Percentiles rank a stretch among this genome's conserved stretches.
Evolutionary conservation across 1,140 invertebrate species (phyloP).

Genomic region (Sycophila sp.): DNA sequence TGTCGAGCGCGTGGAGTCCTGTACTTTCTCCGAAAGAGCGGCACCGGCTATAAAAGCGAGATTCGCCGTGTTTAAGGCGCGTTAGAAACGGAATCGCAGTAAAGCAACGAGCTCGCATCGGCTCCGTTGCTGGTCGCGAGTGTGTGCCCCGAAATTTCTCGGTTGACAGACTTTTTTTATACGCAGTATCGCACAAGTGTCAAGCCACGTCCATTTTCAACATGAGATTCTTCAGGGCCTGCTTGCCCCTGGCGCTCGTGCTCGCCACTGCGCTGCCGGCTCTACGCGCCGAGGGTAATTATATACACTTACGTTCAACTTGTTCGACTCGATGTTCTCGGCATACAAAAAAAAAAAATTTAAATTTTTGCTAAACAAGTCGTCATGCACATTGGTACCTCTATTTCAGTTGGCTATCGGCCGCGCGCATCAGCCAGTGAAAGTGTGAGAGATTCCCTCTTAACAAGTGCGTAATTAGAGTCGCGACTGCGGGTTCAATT

Average conservation of each 20-base stretch:
- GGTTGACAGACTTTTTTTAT: not conserved
- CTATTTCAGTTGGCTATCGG: too few relatives aligned
- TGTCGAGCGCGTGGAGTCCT: slow-evolving; percentile 38
- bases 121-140: slow-evolving; percentile 40
- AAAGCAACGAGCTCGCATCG: slow-evolving; percentile 46
- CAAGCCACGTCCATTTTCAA: too few relatives aligned
- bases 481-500: slow-evolving; percentile 18
- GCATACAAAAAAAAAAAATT: not conserved
- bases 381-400: too few relatives aligned
- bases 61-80: slow-evolving; percentile 61
- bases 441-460: slow-evolving; percentile 35
- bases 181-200: too few relatives aligned
- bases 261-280: slow-evolving; percentile 4
- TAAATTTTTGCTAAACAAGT: too few relatives aligned
- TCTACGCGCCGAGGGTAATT: slow-evolving; percentile 24
- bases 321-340: not conserved
- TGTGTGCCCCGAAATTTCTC: slow-evolving; percentile 12
- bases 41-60: slow-evolving; percentile 61
- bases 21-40: slow-evolving; percentile 65
- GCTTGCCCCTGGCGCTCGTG: slow-evolving; percentile 8
- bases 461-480: slow-evolving; percentile 25
- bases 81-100: slow-evolving; percentile 62
- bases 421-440: slow-evolving; percentile 13
- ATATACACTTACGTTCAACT: too few relatives aligned
- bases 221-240: slow-evolving; percentile 21